A percentile compares a stretch with the other conserved stretches of the same genome.
Conservation (phyloP, 2,113 vertebrate genomes). For the Cnemophilus loriae region DNA sequence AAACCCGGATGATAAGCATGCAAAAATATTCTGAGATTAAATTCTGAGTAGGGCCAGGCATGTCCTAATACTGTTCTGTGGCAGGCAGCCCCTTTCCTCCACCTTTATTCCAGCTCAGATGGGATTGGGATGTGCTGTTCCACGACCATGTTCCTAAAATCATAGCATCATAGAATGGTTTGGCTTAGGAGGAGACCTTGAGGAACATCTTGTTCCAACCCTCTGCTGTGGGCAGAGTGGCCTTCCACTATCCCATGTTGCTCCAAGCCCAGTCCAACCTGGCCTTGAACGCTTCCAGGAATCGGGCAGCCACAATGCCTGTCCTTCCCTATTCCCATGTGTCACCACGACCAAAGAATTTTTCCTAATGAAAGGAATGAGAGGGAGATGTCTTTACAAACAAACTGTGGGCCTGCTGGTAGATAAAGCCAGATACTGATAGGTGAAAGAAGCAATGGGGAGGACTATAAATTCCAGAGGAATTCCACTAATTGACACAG, state of each 20-base stretch:
- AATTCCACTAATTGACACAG: background rate
- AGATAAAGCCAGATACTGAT: background rate
- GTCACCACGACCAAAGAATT: background rate
- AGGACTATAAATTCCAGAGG: background rate
- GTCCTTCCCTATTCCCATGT: background rate
- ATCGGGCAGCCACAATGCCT: background rate
- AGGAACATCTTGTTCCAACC: background rate
- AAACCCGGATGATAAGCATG: background rate
- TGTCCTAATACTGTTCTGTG: accelerated
- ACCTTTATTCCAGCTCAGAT: background rate
- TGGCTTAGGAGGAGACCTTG: background rate
- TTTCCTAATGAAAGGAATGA: background rate
- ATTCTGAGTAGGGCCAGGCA: background rate
- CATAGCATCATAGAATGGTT: background rate
- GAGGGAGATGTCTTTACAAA: background rate
- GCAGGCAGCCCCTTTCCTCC: too few relatives aligned
- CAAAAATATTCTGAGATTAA: background rate
- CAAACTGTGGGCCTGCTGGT: background rate
- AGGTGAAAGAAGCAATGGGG: background rate
- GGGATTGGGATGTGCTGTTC: background rate
- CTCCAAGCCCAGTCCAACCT: background rate
- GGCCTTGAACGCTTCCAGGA: background rate
- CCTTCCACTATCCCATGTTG: background rate
- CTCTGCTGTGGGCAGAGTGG: background rate
- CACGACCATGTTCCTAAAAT: background rate